A percentile compares a stretch with the other conserved stretches of the same genome.
Evolutionary conservation across 2,113 vertebrate species (phyloP).

Genomic region (Dissostichus mawsoni): DNA sequence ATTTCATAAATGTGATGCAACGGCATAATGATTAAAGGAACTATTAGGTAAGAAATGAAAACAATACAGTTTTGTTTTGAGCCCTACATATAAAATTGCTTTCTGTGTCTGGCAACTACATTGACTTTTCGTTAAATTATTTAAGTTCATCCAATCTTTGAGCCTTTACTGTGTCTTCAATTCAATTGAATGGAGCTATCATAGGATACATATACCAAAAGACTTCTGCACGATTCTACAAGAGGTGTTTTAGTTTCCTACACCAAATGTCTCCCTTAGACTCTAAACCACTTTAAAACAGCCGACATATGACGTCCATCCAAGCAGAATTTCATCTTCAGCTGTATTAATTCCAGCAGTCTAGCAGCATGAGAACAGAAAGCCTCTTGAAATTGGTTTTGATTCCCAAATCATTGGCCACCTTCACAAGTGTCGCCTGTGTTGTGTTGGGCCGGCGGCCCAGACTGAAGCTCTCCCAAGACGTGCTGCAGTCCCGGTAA

Average conservation of each 20-base stretch:
- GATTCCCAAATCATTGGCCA: conserved; percentile 32
- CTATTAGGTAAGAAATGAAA: neutral
- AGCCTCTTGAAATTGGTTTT: conserved; percentile 23
- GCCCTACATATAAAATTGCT: neutral
- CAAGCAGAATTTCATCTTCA: conserved; percentile 29
- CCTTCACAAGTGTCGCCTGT: conserved; percentile 38
- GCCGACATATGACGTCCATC: conserved; percentile 3
- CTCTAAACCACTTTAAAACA: conserved; percentile 34
- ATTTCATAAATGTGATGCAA: neutral
- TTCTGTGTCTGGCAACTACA: neutral
- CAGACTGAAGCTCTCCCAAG: conserved; percentile 19
- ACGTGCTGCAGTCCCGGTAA: conserved; percentile 39
- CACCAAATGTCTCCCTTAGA: conserved; percentile 7
- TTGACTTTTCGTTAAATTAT: neutral
- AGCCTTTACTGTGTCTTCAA: neutral
- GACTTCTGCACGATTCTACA: conserved; percentile 11
- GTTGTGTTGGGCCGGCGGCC: conserved; percentile 26
- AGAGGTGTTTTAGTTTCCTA: conserved; percentile 1
- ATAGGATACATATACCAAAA: neutral
- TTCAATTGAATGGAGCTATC: neutral
- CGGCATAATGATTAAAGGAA: neutral
- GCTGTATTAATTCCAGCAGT: conserved; percentile 37
- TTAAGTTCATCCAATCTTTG: no score
- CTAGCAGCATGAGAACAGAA: conserved; percentile 30
- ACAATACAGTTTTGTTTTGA: neutral